Evolutionary conservation across 1,140 invertebrate species (phyloP).

Genomic region (Drosophila miranda): DNA sequence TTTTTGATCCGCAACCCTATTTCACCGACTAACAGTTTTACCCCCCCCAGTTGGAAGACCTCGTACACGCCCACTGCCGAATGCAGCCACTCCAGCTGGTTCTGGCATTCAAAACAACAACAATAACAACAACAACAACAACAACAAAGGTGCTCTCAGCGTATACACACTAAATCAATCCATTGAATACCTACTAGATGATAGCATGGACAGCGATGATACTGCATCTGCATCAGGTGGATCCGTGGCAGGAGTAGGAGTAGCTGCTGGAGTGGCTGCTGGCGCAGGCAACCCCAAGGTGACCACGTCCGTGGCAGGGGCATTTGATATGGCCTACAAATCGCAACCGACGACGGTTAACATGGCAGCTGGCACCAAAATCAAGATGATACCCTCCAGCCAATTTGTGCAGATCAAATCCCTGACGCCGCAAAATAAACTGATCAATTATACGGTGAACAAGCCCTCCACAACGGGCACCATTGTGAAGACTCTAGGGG

Average conservation of each 20-base stretch:
- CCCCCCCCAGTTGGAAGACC: slow-evolving; percentile 81
- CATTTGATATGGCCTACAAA: slow-evolving; percentile 14
- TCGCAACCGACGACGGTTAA: slow-evolving; percentile 31
- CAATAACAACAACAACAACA: too few relatives aligned
- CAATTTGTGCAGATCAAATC: slow-evolving; percentile 76
- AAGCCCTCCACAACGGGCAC: slow-evolving; percentile 31
- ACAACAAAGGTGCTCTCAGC: too few relatives aligned
- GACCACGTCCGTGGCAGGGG: slow-evolving; percentile 11
- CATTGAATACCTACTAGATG: slow-evolving; percentile 75
- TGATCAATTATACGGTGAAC: slow-evolving; percentile 72
- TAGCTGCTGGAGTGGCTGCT: too few relatives aligned
- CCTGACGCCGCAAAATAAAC: slow-evolving; percentile 51
- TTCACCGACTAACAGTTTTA: slow-evolving; percentile 63
- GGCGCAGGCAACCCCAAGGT: slow-evolving; percentile 17
- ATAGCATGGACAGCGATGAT: slow-evolving; percentile 57
- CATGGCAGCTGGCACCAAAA: slow-evolving; percentile 61
- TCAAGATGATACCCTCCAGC: slow-evolving; percentile 78
- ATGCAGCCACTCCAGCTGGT: too few relatives aligned
- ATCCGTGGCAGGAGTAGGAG: background rate
- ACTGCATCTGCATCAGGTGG: slow-evolving; percentile 2
- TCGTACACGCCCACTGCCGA: slow-evolving; percentile 68
- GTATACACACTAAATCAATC: slow-evolving; percentile 73
- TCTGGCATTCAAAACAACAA: too few relatives aligned
- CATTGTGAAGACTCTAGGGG: slow-evolving; percentile 65
- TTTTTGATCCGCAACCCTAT: slow-evolving; percentile 21